Evolutionary conservation across 2,113 vertebrate genomes (phyloP), one percentile per base, ranked within the genome.

Genomic region (Tapirus terrestris): DNA sequence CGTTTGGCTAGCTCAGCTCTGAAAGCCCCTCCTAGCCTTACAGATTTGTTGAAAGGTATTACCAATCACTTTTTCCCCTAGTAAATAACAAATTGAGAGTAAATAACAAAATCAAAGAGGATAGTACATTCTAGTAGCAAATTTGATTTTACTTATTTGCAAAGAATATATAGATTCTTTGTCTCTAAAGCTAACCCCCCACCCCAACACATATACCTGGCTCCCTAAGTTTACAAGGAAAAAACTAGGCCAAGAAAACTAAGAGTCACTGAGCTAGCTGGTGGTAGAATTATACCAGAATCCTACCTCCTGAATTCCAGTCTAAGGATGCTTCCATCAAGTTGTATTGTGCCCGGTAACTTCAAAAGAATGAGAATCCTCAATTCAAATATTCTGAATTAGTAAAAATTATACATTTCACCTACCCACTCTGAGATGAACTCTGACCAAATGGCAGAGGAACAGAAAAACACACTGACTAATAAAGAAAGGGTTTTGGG

Each of bases 111-210:
- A 81, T 91, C 5, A 31, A 29, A 91, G 82, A 95, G 39, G 16
- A 80, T 25, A 89, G 17, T 51, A 83, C 43, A 96, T 48, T 73
- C 58, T 25, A 63, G 8, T 27, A 93, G 70, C 13, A 97, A 92
- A 87, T 56, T 23, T 75, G 21, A 70, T 76, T 95, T 84, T 79
- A 86, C 25, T 86, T 94, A 75, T 79, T 83, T 96, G 81, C 84
- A 97, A 96, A 94, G 45, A 43, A 87, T 73, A 96, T 27, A 13
- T 25, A 89, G 31, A 92, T 63, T 94, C 45, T 91, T 27, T 60
- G 58, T 83, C 58, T 94, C 96, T 91, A 95, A 83, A 75, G 68
- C 79, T 70, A 67, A 73, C 13, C 14, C 1, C 31, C 29, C 27
- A n/a, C 10, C 21, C 23, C 60, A 75, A 51, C 61, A 86, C 33